Percentiles rank a stretch among this genome's conserved stretches.
Evolutionary conservation across 2,113 vertebrate species (phyloP).

Genomic region (Delphinapterus leucas): DNA sequence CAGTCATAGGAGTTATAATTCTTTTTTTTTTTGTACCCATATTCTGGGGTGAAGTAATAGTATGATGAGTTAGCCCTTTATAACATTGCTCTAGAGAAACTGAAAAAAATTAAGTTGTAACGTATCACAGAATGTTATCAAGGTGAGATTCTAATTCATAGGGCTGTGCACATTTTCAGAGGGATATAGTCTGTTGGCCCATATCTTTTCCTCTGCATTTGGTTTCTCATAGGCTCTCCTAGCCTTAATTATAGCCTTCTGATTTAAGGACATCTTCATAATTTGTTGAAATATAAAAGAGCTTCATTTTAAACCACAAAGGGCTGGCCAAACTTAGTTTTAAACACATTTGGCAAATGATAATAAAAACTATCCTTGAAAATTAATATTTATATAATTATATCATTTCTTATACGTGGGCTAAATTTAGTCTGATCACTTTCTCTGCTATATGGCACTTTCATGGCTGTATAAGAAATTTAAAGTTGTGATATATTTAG

Average conservation of each 20-base stretch:
- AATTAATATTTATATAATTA: background rate
- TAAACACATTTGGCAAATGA: background rate
- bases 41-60: conserved; percentile 68
- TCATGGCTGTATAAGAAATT: background rate
- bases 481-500: background rate
- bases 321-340: background rate
- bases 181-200: background rate
- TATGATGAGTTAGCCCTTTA: conserved; percentile 61
- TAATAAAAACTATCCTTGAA: background rate
- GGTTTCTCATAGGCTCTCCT: background rate
- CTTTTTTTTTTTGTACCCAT: conserved; percentile 45
- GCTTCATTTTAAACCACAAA: background rate
- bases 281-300: background rate
- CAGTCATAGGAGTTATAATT: conserved; percentile 74
- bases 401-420: background rate
- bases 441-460: background rate
- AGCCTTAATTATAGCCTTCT: background rate
- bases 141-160: conserved; percentile 47
- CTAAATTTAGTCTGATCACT: background rate
- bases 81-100: conserved; percentile 60
- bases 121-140: conserved; percentile 42
- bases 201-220: background rate
- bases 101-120: conserved; percentile 21
- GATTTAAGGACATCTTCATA: background rate
- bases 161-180: background rate